A percentile compares a stretch with the other conserved stretches of the same genome.
Evolutionary conservation across 2,888 invertebrate genomes (phyloP).

Genomic region (Mallateleia sp.): DNA sequence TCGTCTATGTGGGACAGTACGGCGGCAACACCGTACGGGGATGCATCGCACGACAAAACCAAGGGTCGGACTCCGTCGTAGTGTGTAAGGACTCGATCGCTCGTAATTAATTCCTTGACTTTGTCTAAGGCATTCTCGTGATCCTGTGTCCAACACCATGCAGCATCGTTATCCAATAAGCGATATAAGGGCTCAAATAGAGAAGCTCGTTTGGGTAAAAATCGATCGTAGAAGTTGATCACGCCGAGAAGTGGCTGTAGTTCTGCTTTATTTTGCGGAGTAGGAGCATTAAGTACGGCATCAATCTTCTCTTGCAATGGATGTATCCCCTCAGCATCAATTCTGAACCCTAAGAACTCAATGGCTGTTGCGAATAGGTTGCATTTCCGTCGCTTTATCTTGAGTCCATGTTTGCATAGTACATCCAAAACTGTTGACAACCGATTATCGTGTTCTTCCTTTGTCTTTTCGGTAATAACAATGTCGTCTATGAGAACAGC

Average conservation of each 20-base stretch:
- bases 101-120: constrained; percentile 58
- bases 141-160: constrained; percentile 80
- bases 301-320: constrained; percentile 25
- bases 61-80: constrained; percentile 78
- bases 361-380: constrained; percentile 8
- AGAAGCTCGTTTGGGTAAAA: background rate
- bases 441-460: constrained; percentile 21
- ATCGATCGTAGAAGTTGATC: constrained; percentile 47
- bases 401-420: constrained; percentile 27
- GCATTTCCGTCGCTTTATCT: constrained; percentile 46
- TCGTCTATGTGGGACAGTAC: constrained; percentile 78
- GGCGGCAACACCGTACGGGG: constrained; percentile 85
- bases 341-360: constrained; percentile 36
- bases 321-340: constrained; percentile 25
- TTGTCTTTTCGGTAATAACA: constrained; percentile 5
- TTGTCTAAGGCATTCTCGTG: constrained; percentile 81
- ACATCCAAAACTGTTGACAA: constrained; percentile 20
- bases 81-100: constrained; percentile 66
- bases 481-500: constrained; percentile 38
- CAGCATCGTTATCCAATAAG: constrained; percentile 77
- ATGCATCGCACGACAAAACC: constrained; percentile 87
- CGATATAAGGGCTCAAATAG: constrained; percentile 79
- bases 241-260: constrained; percentile 42
- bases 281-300: constrained; percentile 46
- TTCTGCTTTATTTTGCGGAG: constrained; percentile 34